Base-by-base conservation (phyloP, 2,888 invertebrate species). In the Odontothrips loti region DNA sequence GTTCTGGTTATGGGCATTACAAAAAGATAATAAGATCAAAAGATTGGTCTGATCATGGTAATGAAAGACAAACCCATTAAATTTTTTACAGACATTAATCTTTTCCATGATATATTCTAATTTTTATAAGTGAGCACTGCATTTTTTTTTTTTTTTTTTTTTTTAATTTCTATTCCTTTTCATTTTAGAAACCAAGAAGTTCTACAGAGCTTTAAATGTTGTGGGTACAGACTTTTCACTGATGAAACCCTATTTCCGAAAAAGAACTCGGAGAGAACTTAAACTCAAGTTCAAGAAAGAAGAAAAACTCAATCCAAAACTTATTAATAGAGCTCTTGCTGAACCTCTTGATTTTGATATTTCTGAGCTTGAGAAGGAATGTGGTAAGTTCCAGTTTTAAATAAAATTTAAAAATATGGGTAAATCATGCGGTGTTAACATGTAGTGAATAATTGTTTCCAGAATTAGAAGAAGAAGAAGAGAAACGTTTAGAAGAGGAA, bases 211-310 rank as follows among this genome's bases (percentile, higher is more conserved):
- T 0, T 88, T 98, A 15, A 96, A 95, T 84, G 93, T 93, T 12
- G 91, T 97, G 80, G 98, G 98, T 0, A 96, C 97, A 0, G 98
- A 98, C 89, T 98, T 98, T 88, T 92, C 95, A 9, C 88, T 97
- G 80, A 97, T 98, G 95, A 90, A 92, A 82, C 91, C 92, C 80
- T 88, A 96, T 78, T 97, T 97, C 88, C 93, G 95, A 0, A 91
- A 92, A 78, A 90, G 97, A 82, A 92, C 91, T 0, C 88, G 98
- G 20, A 89, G 92, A 81, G 97, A 98, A 85, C 89, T 98, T 15
- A 98, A 98, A 87, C 88, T 94, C 48, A 98, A 98, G 88, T 98
- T 96, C 86, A 97, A 97, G 86, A 94, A 94, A 85, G 98, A 98
- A 87, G 98, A 98, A 86, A 90, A 91, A 85, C 87, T 91, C 0